phyloP scores from a whole-genome alignment of 2,113 vertebrate species.

The human (Homo sapiens) region GRCh38 chr17:78591001-78591500 shows the following conservation, averaged over 20 bases:
- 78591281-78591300: background rate
- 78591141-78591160: background rate
- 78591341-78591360: rapidly evolving
- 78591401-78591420: rapidly evolving
- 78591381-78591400: background rate
- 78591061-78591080: rapidly evolving
- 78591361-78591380: rapidly evolving
- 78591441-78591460: background rate
- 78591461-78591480: background rate
- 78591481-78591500: rapidly evolving
- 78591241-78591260: rapidly evolving
- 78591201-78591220: background rate
- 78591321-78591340: rapidly evolving
- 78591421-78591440: rapidly evolving
- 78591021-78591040: background rate
- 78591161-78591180: background rate
- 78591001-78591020: background rate
- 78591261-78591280: background rate
- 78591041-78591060: rapidly evolving
- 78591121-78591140: background rate
- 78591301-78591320: rapidly evolving
- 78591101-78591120: background rate
- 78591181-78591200: background rate
- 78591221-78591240: background rate
- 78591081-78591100: background rate